Conservation (phyloP, 2,888 invertebrate species). For the Andrena haemorrhoa region DNA sequence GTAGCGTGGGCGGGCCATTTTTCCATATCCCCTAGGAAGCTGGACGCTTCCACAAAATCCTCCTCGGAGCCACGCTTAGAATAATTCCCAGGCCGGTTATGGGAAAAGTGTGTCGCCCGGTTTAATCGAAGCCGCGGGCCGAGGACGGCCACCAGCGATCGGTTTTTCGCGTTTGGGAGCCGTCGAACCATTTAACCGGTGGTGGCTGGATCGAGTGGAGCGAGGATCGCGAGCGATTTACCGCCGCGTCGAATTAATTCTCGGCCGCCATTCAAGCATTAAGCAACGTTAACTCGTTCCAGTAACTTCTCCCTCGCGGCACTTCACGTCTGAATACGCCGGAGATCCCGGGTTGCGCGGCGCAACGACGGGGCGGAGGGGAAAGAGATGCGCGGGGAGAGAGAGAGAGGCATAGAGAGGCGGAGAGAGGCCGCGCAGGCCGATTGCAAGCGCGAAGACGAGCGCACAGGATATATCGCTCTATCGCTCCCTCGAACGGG, state of each 20-base stretch:
- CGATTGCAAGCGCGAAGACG: conserved; percentile 46
- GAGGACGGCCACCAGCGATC: conserved; percentile 25
- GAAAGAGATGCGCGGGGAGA: neutral
- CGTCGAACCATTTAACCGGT: conserved; percentile 20
- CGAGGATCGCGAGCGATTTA: conserved; percentile 56
- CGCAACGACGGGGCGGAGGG: neutral
- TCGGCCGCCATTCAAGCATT: conserved; percentile 56
- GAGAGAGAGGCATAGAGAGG: conserved; percentile 12
- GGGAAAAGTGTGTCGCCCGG: neutral
- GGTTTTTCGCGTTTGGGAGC: neutral
- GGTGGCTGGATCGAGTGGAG: conserved; percentile 24
- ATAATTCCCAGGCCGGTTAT: too few relatives aligned
- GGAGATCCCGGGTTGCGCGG: conserved; percentile 10
- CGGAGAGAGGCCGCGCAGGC: conserved; percentile 15
- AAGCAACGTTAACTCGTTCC: conserved; percentile 63
- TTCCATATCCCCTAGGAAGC: neutral
- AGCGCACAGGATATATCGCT: conserved; percentile 34
- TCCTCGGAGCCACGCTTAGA: too few relatives aligned
- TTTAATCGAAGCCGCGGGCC: conserved; percentile 14
- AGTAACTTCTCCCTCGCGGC: conserved; percentile 57
- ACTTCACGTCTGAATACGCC: conserved; percentile 53
- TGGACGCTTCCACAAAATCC: neutral
- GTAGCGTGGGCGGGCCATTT: neutral
- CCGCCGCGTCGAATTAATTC: conserved; percentile 60
- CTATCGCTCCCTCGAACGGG: conserved; percentile 37